A percentile compares a stretch with the other conserved stretches of the same genome.
These are phyloP conservation scores for Limenitis camilla DNA, from an alignment of 2,888 invertebrate species.

Conservation along the genomic window DNA sequence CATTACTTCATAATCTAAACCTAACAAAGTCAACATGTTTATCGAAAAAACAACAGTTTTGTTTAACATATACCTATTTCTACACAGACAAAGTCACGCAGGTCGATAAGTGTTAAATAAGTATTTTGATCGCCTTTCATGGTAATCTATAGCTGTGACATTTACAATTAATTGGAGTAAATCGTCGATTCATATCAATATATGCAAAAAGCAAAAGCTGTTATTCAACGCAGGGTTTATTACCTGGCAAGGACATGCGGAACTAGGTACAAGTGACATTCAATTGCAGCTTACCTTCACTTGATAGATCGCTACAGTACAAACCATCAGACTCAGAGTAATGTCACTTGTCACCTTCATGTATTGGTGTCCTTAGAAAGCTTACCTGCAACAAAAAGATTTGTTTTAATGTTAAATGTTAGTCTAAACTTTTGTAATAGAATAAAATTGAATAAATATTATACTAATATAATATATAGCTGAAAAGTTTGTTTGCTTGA, in stretches of 20 bases:
- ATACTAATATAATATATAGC: too few species aligned
- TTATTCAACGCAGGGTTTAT: conserved; percentile 7
- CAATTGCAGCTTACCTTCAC: conserved; percentile 45
- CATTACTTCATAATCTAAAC: too few species aligned
- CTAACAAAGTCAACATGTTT: too few species aligned
- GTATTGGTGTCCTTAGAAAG: too few species aligned
- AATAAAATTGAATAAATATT: not conserved
- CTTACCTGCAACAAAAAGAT: conserved; percentile 35
- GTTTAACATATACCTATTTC: too few species aligned
- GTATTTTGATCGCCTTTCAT: too few species aligned
- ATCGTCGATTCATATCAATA: not conserved
- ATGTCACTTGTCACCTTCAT: conserved; percentile 13
- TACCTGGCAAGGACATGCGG: conserved; percentile 44
- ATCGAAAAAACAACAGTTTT: too few species aligned
- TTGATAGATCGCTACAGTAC: not conserved
- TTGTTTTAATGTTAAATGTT: not conserved
- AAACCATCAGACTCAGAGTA: conserved; percentile 2
- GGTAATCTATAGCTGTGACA: too few species aligned
- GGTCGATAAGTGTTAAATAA: too few species aligned
- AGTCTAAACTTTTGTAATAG: not conserved
- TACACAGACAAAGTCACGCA: too few species aligned
- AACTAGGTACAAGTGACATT: conserved; percentile 50
- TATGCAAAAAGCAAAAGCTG: not conserved
- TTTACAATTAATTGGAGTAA: too few species aligned
- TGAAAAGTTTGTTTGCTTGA: too few species aligned